phyloP scores from a whole-genome alignment of 2,888 invertebrate genomes.

The Serrognathus titanus region DNA sequence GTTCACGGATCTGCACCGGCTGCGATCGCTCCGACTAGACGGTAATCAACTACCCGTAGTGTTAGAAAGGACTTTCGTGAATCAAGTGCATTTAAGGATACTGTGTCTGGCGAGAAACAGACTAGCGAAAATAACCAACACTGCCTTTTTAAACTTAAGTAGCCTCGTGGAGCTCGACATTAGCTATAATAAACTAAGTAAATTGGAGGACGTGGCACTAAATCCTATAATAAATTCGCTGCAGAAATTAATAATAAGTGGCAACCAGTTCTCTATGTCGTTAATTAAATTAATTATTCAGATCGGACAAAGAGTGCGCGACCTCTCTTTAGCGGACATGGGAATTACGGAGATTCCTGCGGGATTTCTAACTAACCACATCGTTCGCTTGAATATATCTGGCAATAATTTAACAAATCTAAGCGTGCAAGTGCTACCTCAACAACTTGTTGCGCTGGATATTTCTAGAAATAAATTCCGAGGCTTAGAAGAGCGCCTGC shows the following conservation, averaged over 20 bases:
- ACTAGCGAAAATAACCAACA: constrained; percentile 69
- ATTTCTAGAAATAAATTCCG: constrained; percentile 70
- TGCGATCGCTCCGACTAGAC: constrained; percentile 64
- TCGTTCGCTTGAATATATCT: constrained; percentile 65
- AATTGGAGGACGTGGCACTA: constrained; percentile 61
- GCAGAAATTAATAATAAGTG: constrained; percentile 65
- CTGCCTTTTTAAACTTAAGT: constrained; percentile 70
- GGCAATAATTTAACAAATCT: constrained; percentile 64
- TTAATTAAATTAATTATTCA: constrained; percentile 59
- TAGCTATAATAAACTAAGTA: constrained; percentile 71
- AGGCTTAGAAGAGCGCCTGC: constrained; percentile 57
- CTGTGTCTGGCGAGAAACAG: constrained; percentile 68
- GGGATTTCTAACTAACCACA: constrained; percentile 56
- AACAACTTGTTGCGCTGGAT: constrained; percentile 63
- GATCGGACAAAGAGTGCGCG: constrained; percentile 56
- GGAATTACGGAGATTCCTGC: constrained; percentile 56
- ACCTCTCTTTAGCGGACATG: constrained; percentile 60
- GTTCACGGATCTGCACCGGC: constrained; percentile 64
- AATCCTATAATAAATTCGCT: constrained; percentile 61
- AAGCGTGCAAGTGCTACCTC: constrained; percentile 57
- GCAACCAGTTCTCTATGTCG: constrained; percentile 59
- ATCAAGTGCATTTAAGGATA: constrained; percentile 53
- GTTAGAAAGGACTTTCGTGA: constrained; percentile 66
- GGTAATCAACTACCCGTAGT: constrained; percentile 76
- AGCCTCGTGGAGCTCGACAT: constrained; percentile 68